Base-by-base conservation (phyloP, 1,140 invertebrate species). In the Cotesia vestalis region DNA sequence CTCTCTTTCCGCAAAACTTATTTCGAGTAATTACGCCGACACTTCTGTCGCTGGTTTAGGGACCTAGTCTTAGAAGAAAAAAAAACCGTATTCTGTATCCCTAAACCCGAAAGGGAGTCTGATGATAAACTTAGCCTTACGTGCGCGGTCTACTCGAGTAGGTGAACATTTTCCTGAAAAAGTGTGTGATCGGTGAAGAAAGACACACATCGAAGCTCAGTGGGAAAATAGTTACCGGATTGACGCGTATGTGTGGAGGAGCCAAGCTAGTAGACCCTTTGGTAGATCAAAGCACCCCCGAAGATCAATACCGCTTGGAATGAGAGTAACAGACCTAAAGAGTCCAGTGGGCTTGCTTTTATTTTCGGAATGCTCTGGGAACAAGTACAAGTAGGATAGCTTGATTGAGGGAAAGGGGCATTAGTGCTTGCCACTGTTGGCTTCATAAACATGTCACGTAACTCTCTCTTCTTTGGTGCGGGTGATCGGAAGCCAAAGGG, bases 371-470 rank as follows among this genome's bases (percentile, higher is more conserved):
- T 27, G 27, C 51, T 71, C 59, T 35, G 74, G 75, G 59, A 74
- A 70, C 62, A 66, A 71, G 11, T 75, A 72, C 74, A 74, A 75
- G 72, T 71, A 60, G 77, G 79, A 76, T 77, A 75, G 80, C 77
- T 84, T 84, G 84, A 86, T 86, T 80, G 81, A 82, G 85, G 83
- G 78, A 73, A 82, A 77, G 68, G 78, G 70, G 81, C 81, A 85
- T 85, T 84, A 85, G 81, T 78, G 81, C 78, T 71, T 73, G 27
- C 71, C 51, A 38, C 63, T 38, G 70, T 34, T 66, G 75, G 74
- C 79, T 85, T 85, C 82, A 84, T 83, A 86, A 87, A 86, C 85
- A 84, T 85, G 83, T 86, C 85, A 85, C 85, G 85, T 86, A 85
- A 76, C 78, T 74, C 77, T 79, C 77, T 40, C 57, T 27, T 27